phyloP scores from a whole-genome alignment of 2,113 vertebrate species.

The Pseudopodoces humilis region DNA sequence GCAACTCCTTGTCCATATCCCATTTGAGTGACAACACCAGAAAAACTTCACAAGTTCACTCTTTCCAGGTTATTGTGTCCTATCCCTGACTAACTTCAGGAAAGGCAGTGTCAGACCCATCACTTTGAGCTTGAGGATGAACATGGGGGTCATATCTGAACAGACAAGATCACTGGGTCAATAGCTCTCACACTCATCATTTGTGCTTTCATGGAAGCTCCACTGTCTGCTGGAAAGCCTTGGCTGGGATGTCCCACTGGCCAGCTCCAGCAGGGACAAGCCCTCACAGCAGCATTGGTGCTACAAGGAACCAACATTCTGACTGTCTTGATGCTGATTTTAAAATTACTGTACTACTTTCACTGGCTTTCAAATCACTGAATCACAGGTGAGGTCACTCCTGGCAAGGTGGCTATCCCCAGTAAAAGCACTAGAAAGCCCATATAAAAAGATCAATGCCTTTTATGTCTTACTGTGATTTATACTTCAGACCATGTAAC shows the following conservation, averaged over 20 bases:
- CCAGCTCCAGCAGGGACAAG: accelerated
- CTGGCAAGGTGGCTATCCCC: background rate
- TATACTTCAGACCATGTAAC: slow-evolving; percentile 40
- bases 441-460: slow-evolving; percentile 24
- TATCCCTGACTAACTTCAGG: background rate
- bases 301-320: background rate
- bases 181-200: background rate
- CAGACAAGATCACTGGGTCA: background rate
- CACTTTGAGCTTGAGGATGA: background rate
- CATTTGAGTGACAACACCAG: background rate
- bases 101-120: background rate
- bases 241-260: accelerated
- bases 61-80: accelerated
- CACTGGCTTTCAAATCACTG: background rate
- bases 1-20: background rate
- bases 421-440: slow-evolving; percentile 30
- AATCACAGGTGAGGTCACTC: slow-evolving; percentile 32
- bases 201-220: background rate
- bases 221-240: accelerated
- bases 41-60: background rate
- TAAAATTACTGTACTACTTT: background rate
- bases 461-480: slow-evolving; percentile 43
- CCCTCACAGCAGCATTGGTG: accelerated
- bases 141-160: background rate
- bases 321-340: background rate